Base-by-base conservation (phyloP, 1,140 invertebrate genomes). In the Caenorhabditis briggsae region DNA sequence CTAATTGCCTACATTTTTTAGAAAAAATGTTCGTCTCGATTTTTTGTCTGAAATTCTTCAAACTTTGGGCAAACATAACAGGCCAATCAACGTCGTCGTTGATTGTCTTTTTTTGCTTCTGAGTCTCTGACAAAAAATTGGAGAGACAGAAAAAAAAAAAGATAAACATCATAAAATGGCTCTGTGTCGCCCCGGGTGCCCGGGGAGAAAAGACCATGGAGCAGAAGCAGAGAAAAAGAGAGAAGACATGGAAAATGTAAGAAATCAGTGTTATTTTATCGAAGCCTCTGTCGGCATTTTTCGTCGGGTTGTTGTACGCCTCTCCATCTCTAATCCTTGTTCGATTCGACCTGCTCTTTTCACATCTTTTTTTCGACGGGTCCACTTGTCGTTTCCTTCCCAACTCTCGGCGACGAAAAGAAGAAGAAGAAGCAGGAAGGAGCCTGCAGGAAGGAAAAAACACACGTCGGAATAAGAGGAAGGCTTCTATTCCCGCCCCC, bases 191-290 rank as follows among this genome's bases (percentile, higher is more conserved):
- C 59, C 9, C 11, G 23, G 23, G 59, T 53, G 12, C 11, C 11
- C 61, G 11, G 46, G 9, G 18, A 18, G 11, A 43, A 16, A 50
- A 25, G 23, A 8, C 20, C 20, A 61, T 25, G n/a, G 70, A 53
- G 46, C 50, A 78, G 70, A 20, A 20, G 46, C 16, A 12, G n/a
- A 23, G 14, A n/a, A 78, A 53, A 53, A 53, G 50, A 78, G 46
- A 78, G 25, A 78, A 78, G 70, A 48, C 70, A 78, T 50, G 70
- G 33, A 78, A 78, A 78, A 78, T 78, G 70, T 33, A 23, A 78
- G 46, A 48, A 78, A 78, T 78, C 70, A 78, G 70, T 78, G 70
- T 78, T 78, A 78, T 78, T 78, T 78, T 78, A 78, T 78, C 70
- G 70, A 78, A 78, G 50, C 70, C 46, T 5, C 33, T 78, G 46